These are phyloP conservation scores for Seira musarum DNA, from an alignment of 2,888 invertebrate species.

Conservation along the genomic window DNA sequence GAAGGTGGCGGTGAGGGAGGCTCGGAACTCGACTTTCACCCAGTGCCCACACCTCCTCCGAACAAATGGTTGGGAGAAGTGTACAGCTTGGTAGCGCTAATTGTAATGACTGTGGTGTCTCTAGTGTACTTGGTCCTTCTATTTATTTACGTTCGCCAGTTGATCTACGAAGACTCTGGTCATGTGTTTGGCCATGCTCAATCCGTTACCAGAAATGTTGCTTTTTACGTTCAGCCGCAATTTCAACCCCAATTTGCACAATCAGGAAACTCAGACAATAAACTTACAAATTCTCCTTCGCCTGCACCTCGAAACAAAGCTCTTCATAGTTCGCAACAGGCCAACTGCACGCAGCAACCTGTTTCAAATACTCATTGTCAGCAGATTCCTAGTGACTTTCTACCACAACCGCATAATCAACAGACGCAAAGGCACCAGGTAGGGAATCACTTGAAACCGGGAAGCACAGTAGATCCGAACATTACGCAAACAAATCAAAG, in stretches of 20 bases:
- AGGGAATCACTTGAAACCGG: conserved; percentile 39
- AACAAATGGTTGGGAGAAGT: conserved; percentile 50
- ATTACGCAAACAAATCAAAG: neutral
- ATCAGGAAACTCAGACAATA: conserved; percentile 62
- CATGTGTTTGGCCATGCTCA: conserved; percentile 64
- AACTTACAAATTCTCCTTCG: conserved; percentile 60
- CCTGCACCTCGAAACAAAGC: conserved; percentile 55
- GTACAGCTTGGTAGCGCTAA: conserved; percentile 56
- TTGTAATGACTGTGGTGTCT: conserved; percentile 57
- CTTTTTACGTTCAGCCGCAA: conserved; percentile 56
- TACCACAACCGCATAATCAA: conserved; percentile 47
- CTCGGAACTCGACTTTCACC: conserved; percentile 36
- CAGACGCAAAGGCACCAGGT: conserved; percentile 26
- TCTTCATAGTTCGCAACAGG: conserved; percentile 49
- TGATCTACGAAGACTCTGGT: conserved; percentile 62
- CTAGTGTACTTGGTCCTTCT: conserved; percentile 55
- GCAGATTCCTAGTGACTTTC: conserved; percentile 56
- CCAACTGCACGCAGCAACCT: conserved; percentile 42
- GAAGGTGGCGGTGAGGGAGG: conserved; percentile 30
- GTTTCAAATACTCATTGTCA: conserved; percentile 59
- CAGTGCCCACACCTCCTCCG: conserved; percentile 39
- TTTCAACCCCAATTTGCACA: conserved; percentile 52
- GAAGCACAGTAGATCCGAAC: conserved; percentile 16
- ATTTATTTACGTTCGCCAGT: conserved; percentile 60
- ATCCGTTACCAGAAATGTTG: conserved; percentile 61